phyloP scores from a whole-genome alignment of 1,140 invertebrate genomes.

The Leptopilina boulardi region DNA sequence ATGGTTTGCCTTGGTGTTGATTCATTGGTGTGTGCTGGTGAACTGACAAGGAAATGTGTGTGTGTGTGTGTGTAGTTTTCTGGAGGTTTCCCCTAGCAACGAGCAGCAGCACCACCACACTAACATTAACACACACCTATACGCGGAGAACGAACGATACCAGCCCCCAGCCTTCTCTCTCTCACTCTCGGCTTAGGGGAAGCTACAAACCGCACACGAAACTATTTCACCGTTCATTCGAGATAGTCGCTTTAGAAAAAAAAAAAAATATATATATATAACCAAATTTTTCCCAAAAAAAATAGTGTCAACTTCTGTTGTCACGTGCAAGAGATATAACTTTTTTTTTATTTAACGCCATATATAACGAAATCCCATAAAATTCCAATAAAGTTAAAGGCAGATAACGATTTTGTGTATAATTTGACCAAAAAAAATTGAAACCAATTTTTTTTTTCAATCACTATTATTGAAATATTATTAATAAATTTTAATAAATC shows the following conservation, averaged over 20 bases:
- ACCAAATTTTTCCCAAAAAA: not conserved
- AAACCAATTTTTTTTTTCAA: too few relatives aligned
- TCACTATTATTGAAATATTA: too few relatives aligned
- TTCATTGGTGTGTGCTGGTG: slow-evolving; percentile 40
- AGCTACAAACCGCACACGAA: slow-evolving; percentile 71
- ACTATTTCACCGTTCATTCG: slow-evolving; percentile 49
- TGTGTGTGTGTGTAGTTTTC: slow-evolving; percentile 72
- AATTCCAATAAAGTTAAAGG: too few relatives aligned
- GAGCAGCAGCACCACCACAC: slow-evolving; percentile 66
- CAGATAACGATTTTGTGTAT: too few relatives aligned
- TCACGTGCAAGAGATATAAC: not conserved
- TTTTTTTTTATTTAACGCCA: too few relatives aligned
- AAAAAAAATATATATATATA: not conserved
- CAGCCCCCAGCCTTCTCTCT: slow-evolving; percentile 71
- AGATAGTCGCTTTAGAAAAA: not conserved
- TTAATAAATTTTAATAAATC: too few relatives aligned
- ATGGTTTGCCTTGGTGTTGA: slow-evolving; percentile 36
- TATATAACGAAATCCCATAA: too few relatives aligned
- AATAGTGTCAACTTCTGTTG: not conserved
- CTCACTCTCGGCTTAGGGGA: slow-evolving; percentile 73
- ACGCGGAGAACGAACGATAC: slow-evolving; percentile 51
- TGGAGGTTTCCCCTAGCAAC: slow-evolving; percentile 76
- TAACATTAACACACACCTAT: slow-evolving; percentile 50
- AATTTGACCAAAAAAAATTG: too few relatives aligned
- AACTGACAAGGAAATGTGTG: slow-evolving; percentile 48